Evolutionary conservation across 2,113 vertebrate species (phyloP).

Genomic region (Pelodiscus sinensis): DNA sequence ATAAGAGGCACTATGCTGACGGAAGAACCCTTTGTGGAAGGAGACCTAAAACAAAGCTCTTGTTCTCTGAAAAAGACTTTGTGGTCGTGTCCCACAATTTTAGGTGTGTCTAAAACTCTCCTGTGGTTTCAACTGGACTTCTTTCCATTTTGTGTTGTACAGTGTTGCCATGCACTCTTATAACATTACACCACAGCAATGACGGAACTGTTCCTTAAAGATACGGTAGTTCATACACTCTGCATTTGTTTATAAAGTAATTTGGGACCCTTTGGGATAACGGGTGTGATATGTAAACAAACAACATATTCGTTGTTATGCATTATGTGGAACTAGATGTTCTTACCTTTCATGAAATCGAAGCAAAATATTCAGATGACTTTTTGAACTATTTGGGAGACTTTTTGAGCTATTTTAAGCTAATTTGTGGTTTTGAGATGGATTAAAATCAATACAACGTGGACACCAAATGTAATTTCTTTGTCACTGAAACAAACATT

Average conservation of each 20-base stretch:
- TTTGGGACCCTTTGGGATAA: background rate
- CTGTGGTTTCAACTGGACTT: background rate
- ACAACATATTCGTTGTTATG: accelerated
- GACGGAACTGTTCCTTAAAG: background rate
- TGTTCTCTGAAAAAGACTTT: background rate
- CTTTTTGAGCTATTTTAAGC: too few species aligned
- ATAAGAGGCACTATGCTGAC: background rate
- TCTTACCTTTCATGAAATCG: background rate
- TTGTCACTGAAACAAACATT: background rate
- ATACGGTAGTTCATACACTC: background rate
- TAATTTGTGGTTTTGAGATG: background rate
- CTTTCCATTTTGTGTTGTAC: background rate
- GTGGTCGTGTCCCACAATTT: background rate
- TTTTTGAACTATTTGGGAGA: background rate
- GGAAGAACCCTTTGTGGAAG: background rate
- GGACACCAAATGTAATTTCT: background rate
- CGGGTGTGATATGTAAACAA: background rate
- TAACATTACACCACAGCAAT: background rate
- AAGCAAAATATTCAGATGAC: background rate
- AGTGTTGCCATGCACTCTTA: background rate
- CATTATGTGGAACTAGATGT: background rate
- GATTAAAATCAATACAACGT: background rate
- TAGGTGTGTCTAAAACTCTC: background rate
- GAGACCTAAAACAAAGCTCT: background rate
- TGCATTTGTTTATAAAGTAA: background rate